Base-by-base conservation (phyloP, 2,113 vertebrate genomes). In the Hippocampus abdominalis region DNA sequence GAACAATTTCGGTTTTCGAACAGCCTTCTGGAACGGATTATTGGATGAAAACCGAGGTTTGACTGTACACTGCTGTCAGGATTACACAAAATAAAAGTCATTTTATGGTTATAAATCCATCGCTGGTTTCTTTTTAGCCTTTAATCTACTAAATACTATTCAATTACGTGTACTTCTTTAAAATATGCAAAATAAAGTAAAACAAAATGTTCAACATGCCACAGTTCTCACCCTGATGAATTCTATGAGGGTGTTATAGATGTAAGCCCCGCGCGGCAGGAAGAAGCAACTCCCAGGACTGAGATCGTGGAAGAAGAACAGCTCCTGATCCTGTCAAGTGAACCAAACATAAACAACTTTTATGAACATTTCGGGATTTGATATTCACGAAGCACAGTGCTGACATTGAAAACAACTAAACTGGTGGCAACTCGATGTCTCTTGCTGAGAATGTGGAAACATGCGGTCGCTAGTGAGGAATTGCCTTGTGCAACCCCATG, bases 231-330 rank as follows among this genome's bases (percentile, higher is more conserved):
- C 97, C 86, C 93, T 92, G 88, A 99, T 95, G 81, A 98, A 98
- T 68, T 95, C 92, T 0, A 83, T 78, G 0, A 99, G 94, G 0
- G 93, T 95, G 71, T 95, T 96, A 87, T 97, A 98, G 82, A 99
- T 84, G 85, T 92, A 93, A 72, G 96, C 94, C 59, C 97, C 96
- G n/a, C 93, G 92, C 0, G 96, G 96, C 62, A 98, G 91, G 73
- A 99, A 98, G 81, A 98, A 99, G 70, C 96, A 98, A 79, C 96
- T 98, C 65, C 96, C 97, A 0, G 97, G 96, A 79, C 96, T 98
- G 83, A 99, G 83, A 61, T 98, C 95, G 8, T 99, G 97, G 79
- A 99, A 99, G 83, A 98, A 99, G 86, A 97, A 99, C 69, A 99
- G 93, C n/a, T 98, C 96, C 81, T 99, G 96, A 23, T 99, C 96